Base-by-base conservation (phyloP, 2,888 invertebrate genomes). In the Cosmia trapezina region DNA sequence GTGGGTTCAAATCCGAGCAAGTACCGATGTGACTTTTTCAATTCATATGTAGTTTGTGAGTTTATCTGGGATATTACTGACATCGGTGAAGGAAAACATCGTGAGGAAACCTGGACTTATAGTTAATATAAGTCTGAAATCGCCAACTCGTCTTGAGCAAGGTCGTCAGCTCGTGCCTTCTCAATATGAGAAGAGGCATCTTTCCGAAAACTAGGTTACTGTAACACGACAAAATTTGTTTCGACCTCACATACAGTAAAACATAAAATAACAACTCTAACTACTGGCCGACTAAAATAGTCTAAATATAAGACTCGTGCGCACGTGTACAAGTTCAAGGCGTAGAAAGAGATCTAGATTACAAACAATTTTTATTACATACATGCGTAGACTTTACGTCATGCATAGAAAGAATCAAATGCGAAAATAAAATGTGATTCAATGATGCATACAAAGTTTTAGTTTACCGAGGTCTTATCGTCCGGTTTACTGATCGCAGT, bases 311-410 rank as follows among this genome's bases (percentile, higher is more conserved):
- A 41, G 37, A 56, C 47, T 37, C 62, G 9, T 28, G 61, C 71
- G 57, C 66, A 77, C 70, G 33, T 54, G 67, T n/a, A 33, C 76
- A 78, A 81, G 78, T 81, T 78, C 81, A 78, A 78, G 78, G 81
- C 81, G 69, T 56, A 65, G 43, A 76, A 76, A 76, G 57, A 62
- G 76, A 56, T 69, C 54, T 51, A 65, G 53, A 69, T 62, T 65
- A 43, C 0, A 22, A n/a, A 43, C 0, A 22, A n/a, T 47, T 68
- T 73, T 57, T 69, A 65, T 65, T 43, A 37, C 57, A 53, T 22
- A 53, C 9, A 28, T n/a, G 51, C n/a, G 67, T 63, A 57, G 19
- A 9, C 1, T 14, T 43, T 78, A 72, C 65, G 62, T 66, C 62
- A 72, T 22, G 2, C 37, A 22, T 33, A 4, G 9, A 9, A 4